A percentile compares a stretch with the other conserved stretches of the same genome.
Conservation (phyloP, 2,113 vertebrate genomes). For the Gulo gulo region DNA sequence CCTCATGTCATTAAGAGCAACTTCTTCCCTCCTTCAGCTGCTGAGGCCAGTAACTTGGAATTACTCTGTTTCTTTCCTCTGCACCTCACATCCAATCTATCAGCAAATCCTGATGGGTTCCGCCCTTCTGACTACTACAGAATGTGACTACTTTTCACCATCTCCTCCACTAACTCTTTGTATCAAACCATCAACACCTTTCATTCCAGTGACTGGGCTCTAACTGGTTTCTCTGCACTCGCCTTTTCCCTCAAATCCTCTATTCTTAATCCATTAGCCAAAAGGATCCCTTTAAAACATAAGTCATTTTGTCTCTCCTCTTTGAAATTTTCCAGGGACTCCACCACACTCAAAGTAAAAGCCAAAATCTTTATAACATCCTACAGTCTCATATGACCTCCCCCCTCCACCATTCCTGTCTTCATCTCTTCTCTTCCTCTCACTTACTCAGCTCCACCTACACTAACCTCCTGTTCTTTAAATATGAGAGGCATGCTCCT, state of each 20-base stretch:
- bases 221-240: neutral
- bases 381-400: neutral
- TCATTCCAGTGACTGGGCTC: neutral
- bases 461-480: neutral
- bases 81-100: neutral
- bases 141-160: neutral
- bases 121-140: neutral
- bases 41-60: neutral
- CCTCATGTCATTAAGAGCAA: neutral
- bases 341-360: neutral
- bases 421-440: neutral
- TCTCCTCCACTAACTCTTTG: neutral
- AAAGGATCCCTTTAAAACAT: constrained; percentile 15
- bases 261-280: neutral
- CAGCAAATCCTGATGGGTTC: neutral
- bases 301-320: neutral
- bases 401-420: neutral
- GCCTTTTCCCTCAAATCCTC: neutral
- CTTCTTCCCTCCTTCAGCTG: neutral
- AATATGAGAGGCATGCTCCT: neutral
- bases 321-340: neutral
- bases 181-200: neutral
- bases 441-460: neutral
- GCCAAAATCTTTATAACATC: neutral
- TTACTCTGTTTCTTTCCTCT: neutral